Evolutionary conservation across 2,888 invertebrate genomes (phyloP), one percentile per base, ranked within the genome.

Genomic region (Thecocarcelia acutangulata): DNA sequence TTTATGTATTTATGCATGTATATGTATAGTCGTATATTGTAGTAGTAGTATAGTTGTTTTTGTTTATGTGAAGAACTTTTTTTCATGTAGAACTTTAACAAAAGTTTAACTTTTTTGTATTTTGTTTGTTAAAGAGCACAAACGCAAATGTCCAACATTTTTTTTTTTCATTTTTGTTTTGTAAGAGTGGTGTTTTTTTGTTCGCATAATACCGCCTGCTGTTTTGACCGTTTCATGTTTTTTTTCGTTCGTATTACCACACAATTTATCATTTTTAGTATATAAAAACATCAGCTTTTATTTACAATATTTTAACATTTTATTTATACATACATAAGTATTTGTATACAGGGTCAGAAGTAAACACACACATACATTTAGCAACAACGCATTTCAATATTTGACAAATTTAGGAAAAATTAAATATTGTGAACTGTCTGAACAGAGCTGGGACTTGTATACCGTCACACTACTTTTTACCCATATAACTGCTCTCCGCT

Each of bases 261-360:
- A 87, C 88, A 86, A 88, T 88, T 87, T 88, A 88, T 88, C 88
- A 88, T 87, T 87, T 88, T 87, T 64, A 66, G 85, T 85, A 77
- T 84, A 85, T 74, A 81, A 76, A 79, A 74, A 84, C 64, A 77
- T 76, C 74, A 72, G 79, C 63, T 73, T 68, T 64, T 80, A 83
- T 79, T 79, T 72, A 83, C 5, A 72, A 73, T 76, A 69, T 69
- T 68, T 73, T 58, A 64, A 74, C 70, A 78, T 83, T 79, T 72
- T 64, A 79, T 77, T 58, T 69, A 54, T 76, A 78, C 52, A 74
- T 74, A n/a, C n/a, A n/a, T n/a, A n/a, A n/a, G n/a, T n/a, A 78
- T 74, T 82, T 78, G 59, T 24, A 46, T 77, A 82, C 73, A 82
- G 77, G 77, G 78, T 78, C 37, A 58, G 40, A 44, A 12, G 59